These are phyloP conservation scores for Clupea harengus DNA, from an alignment of 2,113 vertebrate genomes.

Conservation along the genomic window DNA sequence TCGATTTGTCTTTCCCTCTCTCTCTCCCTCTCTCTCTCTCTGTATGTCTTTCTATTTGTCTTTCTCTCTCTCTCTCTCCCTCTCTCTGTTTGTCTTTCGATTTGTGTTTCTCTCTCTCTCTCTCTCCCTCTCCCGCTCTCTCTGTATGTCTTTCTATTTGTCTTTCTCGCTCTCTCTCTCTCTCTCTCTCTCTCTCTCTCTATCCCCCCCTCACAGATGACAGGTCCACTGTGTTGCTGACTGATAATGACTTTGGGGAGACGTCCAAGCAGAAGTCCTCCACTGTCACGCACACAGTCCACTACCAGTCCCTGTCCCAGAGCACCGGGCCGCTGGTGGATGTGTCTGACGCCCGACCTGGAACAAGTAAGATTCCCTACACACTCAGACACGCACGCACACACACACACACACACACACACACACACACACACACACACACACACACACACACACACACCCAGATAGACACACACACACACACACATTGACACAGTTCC, in stretches of 20 bases:
- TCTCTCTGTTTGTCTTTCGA: not conserved
- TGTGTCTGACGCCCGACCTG: slow-evolving; percentile 94
- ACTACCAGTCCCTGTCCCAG: slow-evolving; percentile 97
- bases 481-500: not conserved
- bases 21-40: not conserved
- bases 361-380: slow-evolving; percentile 89
- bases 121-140: not conserved
- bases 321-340: slow-evolving; percentile 96
- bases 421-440: not conserved
- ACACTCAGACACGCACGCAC: slow-evolving; percentile 51
- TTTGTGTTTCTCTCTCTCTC: not conserved
- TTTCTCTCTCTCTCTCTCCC: not conserved
- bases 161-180: not conserved
- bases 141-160: not conserved
- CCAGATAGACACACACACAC: not conserved
- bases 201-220: slow-evolving; percentile 75
- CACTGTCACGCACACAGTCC: slow-evolving; percentile 96
- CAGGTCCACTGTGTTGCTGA: slow-evolving; percentile 92
- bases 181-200: not conserved
- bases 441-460: not conserved
- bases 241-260: slow-evolving; percentile 96
- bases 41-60: not conserved
- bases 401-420: not conserved
- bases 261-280: slow-evolving; percentile 94
- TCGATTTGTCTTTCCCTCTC: not conserved